Conservation (phyloP, 53 echinoderm and acorn worm species). For the Apostichopus leukothele region DNA sequence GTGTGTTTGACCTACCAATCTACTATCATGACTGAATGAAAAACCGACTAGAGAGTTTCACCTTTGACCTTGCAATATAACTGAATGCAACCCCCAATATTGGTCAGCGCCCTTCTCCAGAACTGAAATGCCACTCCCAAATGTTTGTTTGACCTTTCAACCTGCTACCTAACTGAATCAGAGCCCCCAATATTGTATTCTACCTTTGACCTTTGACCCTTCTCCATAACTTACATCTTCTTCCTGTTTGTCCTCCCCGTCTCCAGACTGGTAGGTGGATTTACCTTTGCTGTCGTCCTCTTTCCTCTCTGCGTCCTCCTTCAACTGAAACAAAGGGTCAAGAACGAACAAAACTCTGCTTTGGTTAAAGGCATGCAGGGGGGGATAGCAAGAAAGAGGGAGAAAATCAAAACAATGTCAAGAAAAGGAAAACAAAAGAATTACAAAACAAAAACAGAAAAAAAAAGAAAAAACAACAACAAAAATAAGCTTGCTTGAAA, state of each 20-base stretch:
- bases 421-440: not conserved
- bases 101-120: no score
- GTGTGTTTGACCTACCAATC: no score
- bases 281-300: constrained; percentile 69
- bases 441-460: not conserved
- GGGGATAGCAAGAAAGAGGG: not conserved
- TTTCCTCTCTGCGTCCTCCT: constrained; percentile 96
- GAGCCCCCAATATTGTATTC: no score
- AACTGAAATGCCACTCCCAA: no score
- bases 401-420: not conserved
- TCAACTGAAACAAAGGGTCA: constrained; percentile 54
- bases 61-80: no score
- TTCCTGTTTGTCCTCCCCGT: constrained; percentile 55
- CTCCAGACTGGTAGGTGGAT: constrained; percentile 38
- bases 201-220: not conserved
- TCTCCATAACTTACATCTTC: constrained; percentile 55
- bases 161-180: no score
- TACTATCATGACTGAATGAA: no score
- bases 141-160: no score
- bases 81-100: no score
- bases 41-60: no score
- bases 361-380: constrained; percentile 1
- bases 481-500: not conserved
- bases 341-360: constrained; percentile 8
- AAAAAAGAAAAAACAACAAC: not conserved